These are phyloP conservation scores for Augochlora pura DNA, from an alignment of 1,140 invertebrate species.

Conservation along the genomic window DNA sequence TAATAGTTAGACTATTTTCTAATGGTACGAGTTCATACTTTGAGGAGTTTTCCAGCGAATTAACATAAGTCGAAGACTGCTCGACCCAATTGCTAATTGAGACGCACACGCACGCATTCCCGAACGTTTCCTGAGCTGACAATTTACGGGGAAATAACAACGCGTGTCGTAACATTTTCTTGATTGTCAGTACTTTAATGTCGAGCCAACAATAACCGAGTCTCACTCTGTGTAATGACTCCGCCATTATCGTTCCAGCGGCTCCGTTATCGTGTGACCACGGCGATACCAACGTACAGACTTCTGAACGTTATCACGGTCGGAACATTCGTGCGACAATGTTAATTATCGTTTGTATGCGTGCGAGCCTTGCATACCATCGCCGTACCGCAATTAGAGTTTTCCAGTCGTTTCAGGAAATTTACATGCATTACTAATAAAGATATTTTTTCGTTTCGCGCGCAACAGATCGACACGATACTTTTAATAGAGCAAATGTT, in stretches of 20 bases:
- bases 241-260: slow-evolving; percentile 18
- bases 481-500: not conserved
- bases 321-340: slow-evolving; percentile 16
- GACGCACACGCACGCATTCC: not conserved
- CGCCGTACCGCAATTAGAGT: not conserved
- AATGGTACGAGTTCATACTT: too few species aligned
- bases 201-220: slow-evolving; percentile 16
- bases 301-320: slow-evolving; percentile 30
- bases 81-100: too few species aligned
- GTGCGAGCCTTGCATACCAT: slow-evolving; percentile 7
- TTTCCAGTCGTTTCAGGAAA: not conserved
- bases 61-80: too few species aligned
- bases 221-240: not conserved
- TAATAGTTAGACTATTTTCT: too few species aligned
- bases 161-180: slow-evolving; percentile 19
- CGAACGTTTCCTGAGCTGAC: not conserved
- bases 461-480: not conserved
- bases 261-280: slow-evolving; percentile 17
- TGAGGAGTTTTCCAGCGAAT: too few species aligned
- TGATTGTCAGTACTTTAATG: slow-evolving; percentile 24
- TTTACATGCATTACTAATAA: not conserved
- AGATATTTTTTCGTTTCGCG: not conserved
- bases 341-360: slow-evolving; percentile 24
- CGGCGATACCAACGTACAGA: not conserved
- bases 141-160: slow-evolving; percentile 4